Evolutionary conservation across 2,888 invertebrate species (phyloP).

Genomic region (Macrophya annulata): DNA sequence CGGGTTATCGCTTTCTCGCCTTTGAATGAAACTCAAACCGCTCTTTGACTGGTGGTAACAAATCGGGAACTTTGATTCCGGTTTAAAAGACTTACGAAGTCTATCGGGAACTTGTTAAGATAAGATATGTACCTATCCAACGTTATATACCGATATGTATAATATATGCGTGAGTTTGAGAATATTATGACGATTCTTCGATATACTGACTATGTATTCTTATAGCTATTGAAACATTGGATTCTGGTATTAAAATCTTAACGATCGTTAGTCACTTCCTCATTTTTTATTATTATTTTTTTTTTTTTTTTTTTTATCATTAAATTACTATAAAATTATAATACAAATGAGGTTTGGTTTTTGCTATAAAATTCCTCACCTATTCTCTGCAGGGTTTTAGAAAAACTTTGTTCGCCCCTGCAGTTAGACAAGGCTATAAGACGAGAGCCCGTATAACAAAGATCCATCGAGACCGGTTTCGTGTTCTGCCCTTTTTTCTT

Average conservation of each 20-base stretch:
- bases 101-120: slow-evolving; percentile 45
- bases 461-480: slow-evolving; percentile 79
- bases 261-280: neutral
- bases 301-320: neutral
- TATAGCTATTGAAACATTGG: neutral
- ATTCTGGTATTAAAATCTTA: neutral
- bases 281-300: neutral
- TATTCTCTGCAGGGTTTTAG: neutral
- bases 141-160: neutral
- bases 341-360: neutral
- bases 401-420: slow-evolving; percentile 38
- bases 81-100: slow-evolving; percentile 30
- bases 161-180: slow-evolving; percentile 23
- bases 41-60: slow-evolving; percentile 24
- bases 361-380: no score
- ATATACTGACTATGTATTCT: neutral
- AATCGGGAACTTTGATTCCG: slow-evolving; percentile 47
- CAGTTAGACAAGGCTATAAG: slow-evolving; percentile 56
- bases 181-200: neutral
- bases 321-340: neutral
- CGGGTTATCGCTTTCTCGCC: slow-evolving; percentile 42
- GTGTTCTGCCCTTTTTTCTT: slow-evolving; percentile 73
- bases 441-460: slow-evolving; percentile 71
- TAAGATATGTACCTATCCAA: slow-evolving; percentile 12
- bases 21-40: slow-evolving; percentile 27